Evolutionary conservation across 2,888 invertebrate species (phyloP).

Genomic region (Odontothrips loti): DNA sequence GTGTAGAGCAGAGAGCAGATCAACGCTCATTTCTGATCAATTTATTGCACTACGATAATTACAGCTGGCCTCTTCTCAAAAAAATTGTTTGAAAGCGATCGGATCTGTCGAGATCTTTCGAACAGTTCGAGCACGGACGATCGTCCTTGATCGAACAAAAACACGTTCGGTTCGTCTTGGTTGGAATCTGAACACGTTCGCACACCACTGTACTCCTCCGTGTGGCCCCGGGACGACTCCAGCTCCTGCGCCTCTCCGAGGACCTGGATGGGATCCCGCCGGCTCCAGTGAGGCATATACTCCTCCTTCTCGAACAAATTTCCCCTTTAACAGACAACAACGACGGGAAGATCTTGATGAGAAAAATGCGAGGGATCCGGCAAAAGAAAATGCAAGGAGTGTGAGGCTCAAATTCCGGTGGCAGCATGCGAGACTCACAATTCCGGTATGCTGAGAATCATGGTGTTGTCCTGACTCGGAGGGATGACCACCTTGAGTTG

Average conservation of each 20-base stretch:
- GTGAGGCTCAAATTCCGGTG: not conserved
- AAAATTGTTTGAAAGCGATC: too few species aligned
- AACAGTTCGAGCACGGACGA: too few species aligned
- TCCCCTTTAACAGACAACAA: not conserved
- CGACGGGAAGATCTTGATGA: not conserved
- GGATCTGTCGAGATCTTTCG: too few species aligned
- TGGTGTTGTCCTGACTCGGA: not conserved
- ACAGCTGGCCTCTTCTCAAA: too few species aligned
- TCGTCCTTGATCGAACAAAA: too few species aligned
- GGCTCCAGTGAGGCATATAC: conserved; percentile 2
- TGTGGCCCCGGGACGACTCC: not conserved
- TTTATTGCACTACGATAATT: too few species aligned
- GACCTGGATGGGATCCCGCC: not conserved
- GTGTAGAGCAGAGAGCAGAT: too few species aligned
- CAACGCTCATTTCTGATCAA: too few species aligned
- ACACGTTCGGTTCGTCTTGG: too few species aligned
- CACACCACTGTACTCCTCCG: not conserved
- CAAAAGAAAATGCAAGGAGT: not conserved
- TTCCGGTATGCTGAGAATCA: not conserved
- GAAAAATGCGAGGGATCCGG: too few species aligned
- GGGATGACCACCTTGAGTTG: not conserved
- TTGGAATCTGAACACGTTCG: too few species aligned
- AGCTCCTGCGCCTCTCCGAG: conserved; percentile 1
- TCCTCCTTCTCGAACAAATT: not conserved
- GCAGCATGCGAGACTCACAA: too few species aligned